Evolutionary conservation across 2,888 invertebrate species (phyloP).

Genomic region (Calameuta idolon): DNA sequence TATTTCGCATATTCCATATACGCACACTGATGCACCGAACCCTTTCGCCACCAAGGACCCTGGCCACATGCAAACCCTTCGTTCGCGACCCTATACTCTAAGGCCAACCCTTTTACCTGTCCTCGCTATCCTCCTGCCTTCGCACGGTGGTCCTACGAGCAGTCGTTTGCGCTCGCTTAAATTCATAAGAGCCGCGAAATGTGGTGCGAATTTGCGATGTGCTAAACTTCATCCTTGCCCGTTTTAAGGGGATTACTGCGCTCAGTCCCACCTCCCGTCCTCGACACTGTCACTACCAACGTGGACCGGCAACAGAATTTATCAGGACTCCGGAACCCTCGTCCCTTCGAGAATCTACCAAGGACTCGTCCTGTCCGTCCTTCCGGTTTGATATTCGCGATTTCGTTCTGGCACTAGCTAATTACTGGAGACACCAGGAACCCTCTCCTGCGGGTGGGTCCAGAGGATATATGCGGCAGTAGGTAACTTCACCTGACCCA

Average conservation of each 20-base stretch:
- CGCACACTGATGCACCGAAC: too few species aligned
- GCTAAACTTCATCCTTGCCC: slow-evolving; percentile 56
- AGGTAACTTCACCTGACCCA: slow-evolving; percentile 15
- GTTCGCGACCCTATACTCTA: neutral
- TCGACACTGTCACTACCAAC: neutral
- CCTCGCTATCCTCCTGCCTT: neutral
- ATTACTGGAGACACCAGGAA: slow-evolving; percentile 16
- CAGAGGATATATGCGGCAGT: slow-evolving; percentile 49
- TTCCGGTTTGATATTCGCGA: neutral
- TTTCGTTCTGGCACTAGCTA: neutral
- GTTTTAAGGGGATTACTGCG: slow-evolving; percentile 56
- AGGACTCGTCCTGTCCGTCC: too few species aligned
- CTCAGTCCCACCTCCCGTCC: slow-evolving; percentile 31
- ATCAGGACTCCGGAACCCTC: too few species aligned
- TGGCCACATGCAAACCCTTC: too few species aligned
- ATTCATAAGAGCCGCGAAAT: slow-evolving; percentile 59
- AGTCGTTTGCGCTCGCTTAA: slow-evolving; percentile 40
- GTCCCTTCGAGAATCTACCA: too few species aligned
- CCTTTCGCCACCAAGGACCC: too few species aligned
- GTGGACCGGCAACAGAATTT: too few species aligned
- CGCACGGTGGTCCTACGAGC: neutral
- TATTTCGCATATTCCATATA: too few species aligned
- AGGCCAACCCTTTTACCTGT: neutral
- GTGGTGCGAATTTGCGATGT: slow-evolving; percentile 59
- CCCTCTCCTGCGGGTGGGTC: slow-evolving; percentile 45